A percentile compares a stretch with the other conserved stretches of the same genome.
These are phyloP conservation scores for Macropodus opercularis DNA, from an alignment of 2,797 vertebrate species.

Conservation along the genomic window DNA sequence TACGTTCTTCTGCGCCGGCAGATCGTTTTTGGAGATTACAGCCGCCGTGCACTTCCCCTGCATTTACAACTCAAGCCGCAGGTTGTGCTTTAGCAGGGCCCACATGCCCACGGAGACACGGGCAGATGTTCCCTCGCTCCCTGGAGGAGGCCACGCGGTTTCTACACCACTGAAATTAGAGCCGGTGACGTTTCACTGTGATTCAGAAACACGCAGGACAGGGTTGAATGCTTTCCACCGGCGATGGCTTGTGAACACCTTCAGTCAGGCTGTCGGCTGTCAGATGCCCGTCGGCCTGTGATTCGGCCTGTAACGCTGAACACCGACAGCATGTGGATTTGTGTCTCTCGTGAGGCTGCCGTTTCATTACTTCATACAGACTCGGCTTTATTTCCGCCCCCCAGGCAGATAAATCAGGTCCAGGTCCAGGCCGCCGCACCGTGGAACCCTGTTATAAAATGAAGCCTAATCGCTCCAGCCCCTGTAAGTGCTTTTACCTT, in stretches of 20 bases:
- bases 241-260: constrained; percentile 50
- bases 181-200: constrained; percentile 19
- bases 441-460: constrained; percentile 61
- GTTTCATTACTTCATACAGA: constrained; percentile 72
- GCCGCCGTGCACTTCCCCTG: too few relatives aligned
- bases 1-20: not conserved
- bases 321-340: constrained; percentile 67
- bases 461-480: constrained; percentile 60
- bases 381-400: constrained; percentile 61
- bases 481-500: constrained; percentile 63
- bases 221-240: constrained; percentile 45
- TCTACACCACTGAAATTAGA: too few relatives aligned
- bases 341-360: constrained; percentile 61
- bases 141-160: constrained; percentile 19
- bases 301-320: constrained; percentile 61
- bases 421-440: constrained; percentile 40
- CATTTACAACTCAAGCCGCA: too few relatives aligned
- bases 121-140: constrained; percentile 44
- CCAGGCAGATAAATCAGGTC: constrained; percentile 59
- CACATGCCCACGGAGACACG: not conserved
- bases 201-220: constrained; percentile 36
- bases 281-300: constrained; percentile 60
- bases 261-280: constrained; percentile 63
- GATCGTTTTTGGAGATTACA: not conserved
- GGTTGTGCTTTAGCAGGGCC: too few relatives aligned